Conservation (phyloP, 2,113 vertebrate species). For the Leucopsar rothschildi region DNA sequence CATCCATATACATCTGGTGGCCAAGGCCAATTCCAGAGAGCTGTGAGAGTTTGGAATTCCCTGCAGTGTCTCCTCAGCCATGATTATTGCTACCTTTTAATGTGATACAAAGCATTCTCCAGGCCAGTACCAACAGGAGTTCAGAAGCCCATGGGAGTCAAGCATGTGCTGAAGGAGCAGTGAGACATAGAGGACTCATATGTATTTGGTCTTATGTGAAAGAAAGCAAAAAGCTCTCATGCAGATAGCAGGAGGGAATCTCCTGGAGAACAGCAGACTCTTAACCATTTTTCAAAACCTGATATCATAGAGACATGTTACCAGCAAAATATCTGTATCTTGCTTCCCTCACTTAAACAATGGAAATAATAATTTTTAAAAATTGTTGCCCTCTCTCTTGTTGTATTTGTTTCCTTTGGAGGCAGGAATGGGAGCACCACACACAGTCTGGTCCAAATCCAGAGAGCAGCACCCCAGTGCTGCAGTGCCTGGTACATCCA, state of each 20-base stretch:
- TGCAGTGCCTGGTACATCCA: fast-evolving
- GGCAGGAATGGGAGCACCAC: neutral
- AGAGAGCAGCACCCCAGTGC: neutral
- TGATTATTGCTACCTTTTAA: neutral
- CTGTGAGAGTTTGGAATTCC: neutral
- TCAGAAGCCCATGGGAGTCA: neutral
- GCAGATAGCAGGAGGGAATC: neutral
- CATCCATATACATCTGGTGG: neutral
- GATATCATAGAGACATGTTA: neutral
- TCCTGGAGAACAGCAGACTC: neutral
- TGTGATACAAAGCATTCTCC: neutral
- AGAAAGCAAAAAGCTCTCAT: neutral
- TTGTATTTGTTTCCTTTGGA: neutral
- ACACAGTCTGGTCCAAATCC: neutral
- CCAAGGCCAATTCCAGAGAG: neutral
- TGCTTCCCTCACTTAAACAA: neutral
- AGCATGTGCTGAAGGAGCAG: neutral
- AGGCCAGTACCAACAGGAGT: neutral
- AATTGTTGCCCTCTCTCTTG: neutral
- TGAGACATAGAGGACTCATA: neutral
- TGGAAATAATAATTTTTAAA: neutral
- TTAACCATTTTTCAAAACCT: neutral
- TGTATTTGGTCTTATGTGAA: neutral
- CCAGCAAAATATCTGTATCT: neutral
- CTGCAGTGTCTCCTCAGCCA: neutral